Evolutionary conservation across 2,888 invertebrate species (phyloP).

Genomic region (Arge pagana): DNA sequence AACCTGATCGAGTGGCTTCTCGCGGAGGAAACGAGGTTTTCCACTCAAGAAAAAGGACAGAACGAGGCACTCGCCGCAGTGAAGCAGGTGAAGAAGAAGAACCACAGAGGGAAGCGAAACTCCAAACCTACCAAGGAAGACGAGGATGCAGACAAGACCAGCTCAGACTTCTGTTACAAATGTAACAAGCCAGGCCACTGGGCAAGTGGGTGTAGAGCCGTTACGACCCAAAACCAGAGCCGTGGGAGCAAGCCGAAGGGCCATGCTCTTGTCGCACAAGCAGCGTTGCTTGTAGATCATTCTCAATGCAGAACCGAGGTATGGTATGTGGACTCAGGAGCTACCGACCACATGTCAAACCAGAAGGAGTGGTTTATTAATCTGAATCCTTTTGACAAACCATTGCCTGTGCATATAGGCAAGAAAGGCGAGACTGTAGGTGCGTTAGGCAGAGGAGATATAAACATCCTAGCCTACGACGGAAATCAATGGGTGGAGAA

Average conservation of each 20-base stretch:
- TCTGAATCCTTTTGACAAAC: neutral
- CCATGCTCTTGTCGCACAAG: conserved; percentile 26
- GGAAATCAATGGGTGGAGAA: conserved; percentile 29
- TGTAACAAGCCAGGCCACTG: conserved; percentile 32
- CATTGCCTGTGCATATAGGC: neutral
- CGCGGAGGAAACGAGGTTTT: conserved; percentile 19
- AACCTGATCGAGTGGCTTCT: conserved; percentile 19
- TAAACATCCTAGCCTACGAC: conserved; percentile 31
- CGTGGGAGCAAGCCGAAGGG: conserved; percentile 9
- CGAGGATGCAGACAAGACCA: neutral
- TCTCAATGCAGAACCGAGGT: neutral
- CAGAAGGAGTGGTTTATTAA: neutral
- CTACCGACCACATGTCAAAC: neutral
- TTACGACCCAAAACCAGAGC: neutral
- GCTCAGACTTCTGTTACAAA: conserved; percentile 13
- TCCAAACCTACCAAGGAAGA: neutral
- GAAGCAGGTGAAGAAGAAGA: neutral
- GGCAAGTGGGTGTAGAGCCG: conserved; percentile 25
- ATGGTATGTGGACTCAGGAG: neutral
- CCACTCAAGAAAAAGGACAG: neutral
- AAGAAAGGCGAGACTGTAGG: neutral
- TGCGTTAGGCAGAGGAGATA: conserved; percentile 5
- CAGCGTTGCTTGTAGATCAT: conserved; percentile 11
- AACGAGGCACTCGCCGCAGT: neutral
- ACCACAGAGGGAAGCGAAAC: neutral